Evolutionary conservation across 2,113 vertebrate species (phyloP), one percentile per base, ranked within the genome.

Genomic region (Cervus canadensis): DNA sequence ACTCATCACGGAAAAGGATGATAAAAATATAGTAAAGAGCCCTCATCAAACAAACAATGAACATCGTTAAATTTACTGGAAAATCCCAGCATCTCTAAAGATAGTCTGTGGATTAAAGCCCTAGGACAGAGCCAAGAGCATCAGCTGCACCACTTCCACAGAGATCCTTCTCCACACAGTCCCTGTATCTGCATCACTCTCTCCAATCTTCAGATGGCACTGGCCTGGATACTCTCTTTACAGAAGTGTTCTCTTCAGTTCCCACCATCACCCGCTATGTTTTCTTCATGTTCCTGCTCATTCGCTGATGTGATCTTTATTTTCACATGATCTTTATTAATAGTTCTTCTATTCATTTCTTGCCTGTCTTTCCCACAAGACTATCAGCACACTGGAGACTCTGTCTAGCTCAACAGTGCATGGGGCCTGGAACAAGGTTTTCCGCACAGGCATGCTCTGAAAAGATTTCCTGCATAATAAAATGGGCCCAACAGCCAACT

Each of bases 281-380:
- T 45, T 84, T 84, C 94, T 76, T 57, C 78, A 54, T 48, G 52
- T 59, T 79, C n/a, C 62, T 97, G 89, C 64, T 81, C 95, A 87
- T 21, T 43, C 43, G 60, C 67, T 54, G 64, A 85, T n/a, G 50
- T 36, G 60, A 74, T 33, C 50, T 89, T 74, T 83, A 26, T 92
- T 91, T 83, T 64, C 11, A 82, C 23, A 52, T 11, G 84, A 21
- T 48, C 87, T 64, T 86, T 87, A 85, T 85, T 85, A 74, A 56
- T 30, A 92, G 90, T 92, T 88, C 36, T 25, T 78, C 71, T 76
- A 74, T 81, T 76, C 87, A 43, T 86, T 87, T 94, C 83, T 45
- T 81, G 91, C 92, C 94, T 64, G 76, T 94, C 87, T 95, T 97
- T 74, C 62, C 79, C 94, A 28, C 92, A 96, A 87, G 45, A 96